phyloP scores from a whole-genome alignment of 1,140 invertebrate species.

The Cydia pomonella region DNA sequence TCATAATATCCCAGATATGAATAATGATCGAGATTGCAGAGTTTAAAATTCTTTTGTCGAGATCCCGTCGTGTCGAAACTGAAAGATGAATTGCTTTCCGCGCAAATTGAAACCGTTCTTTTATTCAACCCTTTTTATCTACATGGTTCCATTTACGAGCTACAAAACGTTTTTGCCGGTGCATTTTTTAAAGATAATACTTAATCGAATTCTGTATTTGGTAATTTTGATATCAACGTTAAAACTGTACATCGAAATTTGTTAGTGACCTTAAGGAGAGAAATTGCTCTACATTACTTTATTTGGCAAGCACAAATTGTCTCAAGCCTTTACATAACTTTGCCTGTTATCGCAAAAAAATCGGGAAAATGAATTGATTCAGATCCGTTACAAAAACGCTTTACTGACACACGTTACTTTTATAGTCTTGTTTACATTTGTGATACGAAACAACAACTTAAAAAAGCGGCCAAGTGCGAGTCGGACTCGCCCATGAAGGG shows the following conservation, averaged over 20 bases:
- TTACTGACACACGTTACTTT: neutral
- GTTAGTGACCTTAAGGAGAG: constrained; percentile 7
- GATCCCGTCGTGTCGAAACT: constrained; percentile 44
- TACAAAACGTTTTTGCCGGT: neutral
- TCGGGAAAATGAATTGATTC: neutral
- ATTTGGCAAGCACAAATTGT: neutral
- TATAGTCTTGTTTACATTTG: neutral
- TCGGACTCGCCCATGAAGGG: no score
- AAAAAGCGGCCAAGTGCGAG: no score
- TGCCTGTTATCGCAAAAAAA: neutral
- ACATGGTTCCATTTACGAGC: constrained; percentile 3
- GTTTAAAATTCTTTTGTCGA: constrained; percentile 56
- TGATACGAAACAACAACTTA: no score
- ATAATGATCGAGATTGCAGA: constrained; percentile 60
- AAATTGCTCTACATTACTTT: neutral
- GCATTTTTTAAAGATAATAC: neutral
- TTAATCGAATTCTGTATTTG: neutral
- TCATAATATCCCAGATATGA: constrained; percentile 63
- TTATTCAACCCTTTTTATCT: constrained; percentile 32
- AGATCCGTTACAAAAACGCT: neutral
- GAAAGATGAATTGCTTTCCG: constrained; percentile 49
- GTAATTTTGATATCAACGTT: neutral
- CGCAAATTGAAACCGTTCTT: constrained; percentile 50
- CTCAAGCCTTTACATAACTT: neutral
- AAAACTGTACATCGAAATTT: constrained; percentile 4